Base-by-base conservation (phyloP, 2,113 vertebrate genomes). In the Aptenodytes patagonicus region DNA sequence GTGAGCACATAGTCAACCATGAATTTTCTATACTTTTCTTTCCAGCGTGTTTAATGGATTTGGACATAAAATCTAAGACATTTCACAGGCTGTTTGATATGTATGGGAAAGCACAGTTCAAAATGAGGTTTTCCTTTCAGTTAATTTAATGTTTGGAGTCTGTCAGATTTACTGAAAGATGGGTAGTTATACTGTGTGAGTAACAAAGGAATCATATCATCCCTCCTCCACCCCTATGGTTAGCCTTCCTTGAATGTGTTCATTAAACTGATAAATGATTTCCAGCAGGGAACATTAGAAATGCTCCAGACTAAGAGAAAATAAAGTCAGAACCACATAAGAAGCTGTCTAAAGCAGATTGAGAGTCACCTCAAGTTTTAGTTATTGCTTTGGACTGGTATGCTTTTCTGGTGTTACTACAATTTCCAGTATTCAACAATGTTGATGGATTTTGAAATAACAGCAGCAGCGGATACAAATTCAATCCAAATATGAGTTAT, bases 91-190 rank as follows among this genome's bases (percentile, higher is more conserved):
- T 95, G 64, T 93, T 97, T 96, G 93, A 51, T 89, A 91, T 58
- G 86, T 96, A 96, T 89, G 92, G 72, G 69, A 91, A 91, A 95
- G 91, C 66, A 76, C 6, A 17, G 57, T 26, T 97, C 83, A 93
- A 73, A 97, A 89, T 83, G 79, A 96, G 58, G 72, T 83, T 97
- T 97, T 96, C 72, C 91, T 97, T 97, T 92, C 84, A 94, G 80
- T 96, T 96, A 94, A 92, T 97, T 87, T 88, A 38, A 91, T 95
- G 84, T 96, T 95, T 96, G 82, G 66, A 89, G 72, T 90, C 92
- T 95, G 94, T 93, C 93, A 95, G 92, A 64, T 91, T 87, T 66
- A 49, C 91, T 94, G 95, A 97, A 93, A 93, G 71, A 84, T 93
- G 76, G 60, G 70, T 38, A 69, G 79, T 87, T 79, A 31, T 44